Conservation (phyloP, 1,140 invertebrate genomes). For the Meteorus sp. region DNA sequence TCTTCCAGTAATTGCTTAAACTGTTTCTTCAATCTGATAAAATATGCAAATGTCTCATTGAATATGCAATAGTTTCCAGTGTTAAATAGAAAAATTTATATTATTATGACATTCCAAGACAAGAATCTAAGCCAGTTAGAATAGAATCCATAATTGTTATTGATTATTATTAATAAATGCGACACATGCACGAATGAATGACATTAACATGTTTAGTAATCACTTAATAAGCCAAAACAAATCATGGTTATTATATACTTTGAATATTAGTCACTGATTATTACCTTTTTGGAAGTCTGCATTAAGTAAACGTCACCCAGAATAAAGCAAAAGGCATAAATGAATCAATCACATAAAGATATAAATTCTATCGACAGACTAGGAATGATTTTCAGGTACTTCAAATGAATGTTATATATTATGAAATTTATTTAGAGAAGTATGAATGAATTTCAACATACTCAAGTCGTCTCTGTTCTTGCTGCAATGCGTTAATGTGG, state of each 20-base stretch:
- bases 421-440: slow-evolving; percentile 10
- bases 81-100: not conserved
- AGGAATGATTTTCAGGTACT: no score
- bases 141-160: not conserved
- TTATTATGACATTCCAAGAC: not conserved
- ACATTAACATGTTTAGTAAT: no score
- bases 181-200: no score
- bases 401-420: slow-evolving; percentile 15
- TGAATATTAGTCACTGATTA: slow-evolving; percentile 18
- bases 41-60: slow-evolving; percentile 7
- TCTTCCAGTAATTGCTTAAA: slow-evolving; percentile 93
- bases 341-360: slow-evolving; percentile 26
- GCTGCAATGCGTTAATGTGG: slow-evolving; percentile 86
- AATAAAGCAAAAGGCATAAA: slow-evolving; percentile 58
- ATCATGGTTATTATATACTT: slow-evolving; percentile 6
- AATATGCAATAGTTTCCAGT: no score
- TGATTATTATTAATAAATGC: no score
- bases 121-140: no score
- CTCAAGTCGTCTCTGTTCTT: slow-evolving; percentile 88
- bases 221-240: slow-evolving; percentile 5
- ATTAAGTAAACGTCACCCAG: slow-evolving; percentile 56
- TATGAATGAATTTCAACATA: no score
- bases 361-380: not conserved
- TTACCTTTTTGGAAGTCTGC: slow-evolving; percentile 61
- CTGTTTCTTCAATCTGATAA: slow-evolving; percentile 80